Base-by-base conservation (phyloP, 1,140 invertebrate species). In the Lepidotrigona ventralis region DNA sequence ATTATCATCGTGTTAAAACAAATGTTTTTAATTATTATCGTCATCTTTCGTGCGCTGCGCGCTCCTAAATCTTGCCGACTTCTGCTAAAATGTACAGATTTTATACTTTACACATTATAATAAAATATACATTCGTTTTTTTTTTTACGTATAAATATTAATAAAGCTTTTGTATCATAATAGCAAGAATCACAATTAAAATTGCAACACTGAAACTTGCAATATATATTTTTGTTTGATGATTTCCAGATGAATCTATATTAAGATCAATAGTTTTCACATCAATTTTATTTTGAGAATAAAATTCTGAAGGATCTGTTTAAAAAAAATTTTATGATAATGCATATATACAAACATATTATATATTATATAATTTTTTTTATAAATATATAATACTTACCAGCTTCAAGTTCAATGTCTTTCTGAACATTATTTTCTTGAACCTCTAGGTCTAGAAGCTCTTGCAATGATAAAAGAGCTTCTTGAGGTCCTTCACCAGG, bases 401-500 rank as follows among this genome's bases (percentile, higher is more conserved):
- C 93, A 86, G 95, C 95, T 92, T 96, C 96, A 21, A 95, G 94
- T 92, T 97, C 97, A 14, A 96, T 92, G 87, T 97, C 96, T 87
- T 95, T 95, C 80, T 97, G 92, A 56, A 96, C 95, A 91, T 96
- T 95, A 54, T 94, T 93, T 89, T 96, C 95, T n/a, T 95, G 93
- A n/a, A 97, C 94, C 85, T 95, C 92, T 26, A 97, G 90, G 91
- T 97, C 97, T 46, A 98, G 91, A 68, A 98, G 93, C 91, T 98
- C 97, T 89, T 96, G 95, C 15, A 98, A 95, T 2, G 97, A 96
- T 54, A 96, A 94, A 64, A 97, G 92, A 14, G 96, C 96, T 91
- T 98, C 97, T 69, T 96, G 95, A 0, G 96, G 95, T 4, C 96
- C 96, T 94, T 98, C 97, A 14, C 97, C 97, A 79, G 97, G 97